Percentiles rank a stretch among this genome's conserved stretches.
Evolutionary conservation across 2,888 invertebrate genomes (phyloP).

Genomic region (Drosophila kanekoi): DNA sequence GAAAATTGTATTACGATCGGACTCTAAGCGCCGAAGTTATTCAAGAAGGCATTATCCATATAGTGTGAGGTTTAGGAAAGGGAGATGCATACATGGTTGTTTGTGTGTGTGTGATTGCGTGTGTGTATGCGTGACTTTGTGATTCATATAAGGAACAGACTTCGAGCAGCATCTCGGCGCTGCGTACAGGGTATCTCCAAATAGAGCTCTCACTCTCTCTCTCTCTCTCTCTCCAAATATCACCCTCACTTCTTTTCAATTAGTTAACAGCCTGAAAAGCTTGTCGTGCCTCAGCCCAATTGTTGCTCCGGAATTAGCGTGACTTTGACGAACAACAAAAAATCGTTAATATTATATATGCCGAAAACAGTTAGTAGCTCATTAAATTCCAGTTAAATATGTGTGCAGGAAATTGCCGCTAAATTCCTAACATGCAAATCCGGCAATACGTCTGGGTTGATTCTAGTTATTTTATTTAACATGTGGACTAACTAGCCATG

Average conservation of each 20-base stretch:
- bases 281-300: conserved; percentile 30
- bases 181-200: background rate
- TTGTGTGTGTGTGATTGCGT: too few species aligned
- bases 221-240: too few species aligned
- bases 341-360: conserved; percentile 3
- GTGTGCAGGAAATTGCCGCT: conserved; percentile 27
- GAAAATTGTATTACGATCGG: too few species aligned
- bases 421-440: conserved; percentile 35
- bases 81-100: too few species aligned
- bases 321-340: conserved; percentile 12
- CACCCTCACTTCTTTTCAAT: conserved; percentile 11
- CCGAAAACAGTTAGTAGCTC: conserved; percentile 45
- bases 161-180: too few species aligned
- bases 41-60: too few species aligned
- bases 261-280: conserved; percentile 7
- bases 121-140: too few species aligned
- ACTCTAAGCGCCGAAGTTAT: too few species aligned
- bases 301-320: conserved; percentile 40
- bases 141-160: too few species aligned
- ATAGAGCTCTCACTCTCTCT: too few species aligned
- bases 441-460: background rate
- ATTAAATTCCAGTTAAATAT: conserved; percentile 33
- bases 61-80: too few species aligned
- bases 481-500: too few species aligned
- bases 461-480: conserved; percentile 5